A percentile compares a stretch with the other conserved stretches of the same genome.
Evolutionary conservation across 2,113 vertebrate genomes (phyloP).

Genomic region (Phyllostomus hastatus): DNA sequence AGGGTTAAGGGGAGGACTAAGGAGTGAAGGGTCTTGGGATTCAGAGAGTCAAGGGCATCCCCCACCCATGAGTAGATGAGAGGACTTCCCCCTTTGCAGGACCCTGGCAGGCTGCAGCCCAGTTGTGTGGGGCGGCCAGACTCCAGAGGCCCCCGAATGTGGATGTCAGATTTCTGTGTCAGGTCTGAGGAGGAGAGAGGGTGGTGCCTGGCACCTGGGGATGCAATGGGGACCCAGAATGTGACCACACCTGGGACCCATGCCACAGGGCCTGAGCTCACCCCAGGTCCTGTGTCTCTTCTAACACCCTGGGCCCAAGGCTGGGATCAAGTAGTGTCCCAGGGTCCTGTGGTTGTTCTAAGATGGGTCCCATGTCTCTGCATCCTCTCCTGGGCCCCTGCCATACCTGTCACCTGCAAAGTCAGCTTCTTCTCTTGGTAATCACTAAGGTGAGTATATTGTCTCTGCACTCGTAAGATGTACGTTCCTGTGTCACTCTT

Average conservation of each 20-base stretch:
- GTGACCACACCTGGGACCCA: neutral
- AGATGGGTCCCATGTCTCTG: neutral
- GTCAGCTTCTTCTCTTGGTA: accelerated
- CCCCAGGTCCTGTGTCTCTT: neutral
- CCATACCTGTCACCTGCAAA: neutral
- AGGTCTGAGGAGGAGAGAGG: neutral
- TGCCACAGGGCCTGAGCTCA: neutral
- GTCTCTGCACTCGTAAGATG: neutral
- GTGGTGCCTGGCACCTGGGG: accelerated
- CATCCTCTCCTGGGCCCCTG: neutral
- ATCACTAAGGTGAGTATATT: accelerated
- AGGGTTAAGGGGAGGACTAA: neutral
- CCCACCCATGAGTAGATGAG: neutral
- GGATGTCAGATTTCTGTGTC: neutral
- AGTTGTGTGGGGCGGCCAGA: no score
- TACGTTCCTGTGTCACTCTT: neutral
- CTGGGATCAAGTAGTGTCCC: neutral
- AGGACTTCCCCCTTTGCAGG: no score
- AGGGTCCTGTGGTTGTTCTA: neutral
- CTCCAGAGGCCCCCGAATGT: neutral
- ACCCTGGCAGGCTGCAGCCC: no score
- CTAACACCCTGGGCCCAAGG: neutral
- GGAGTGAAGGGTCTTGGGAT: accelerated
- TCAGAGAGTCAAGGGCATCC: accelerated
- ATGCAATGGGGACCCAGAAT: accelerated